Base-by-base conservation (phyloP, 2,888 invertebrate genomes). In the Xylophagus ater region DNA sequence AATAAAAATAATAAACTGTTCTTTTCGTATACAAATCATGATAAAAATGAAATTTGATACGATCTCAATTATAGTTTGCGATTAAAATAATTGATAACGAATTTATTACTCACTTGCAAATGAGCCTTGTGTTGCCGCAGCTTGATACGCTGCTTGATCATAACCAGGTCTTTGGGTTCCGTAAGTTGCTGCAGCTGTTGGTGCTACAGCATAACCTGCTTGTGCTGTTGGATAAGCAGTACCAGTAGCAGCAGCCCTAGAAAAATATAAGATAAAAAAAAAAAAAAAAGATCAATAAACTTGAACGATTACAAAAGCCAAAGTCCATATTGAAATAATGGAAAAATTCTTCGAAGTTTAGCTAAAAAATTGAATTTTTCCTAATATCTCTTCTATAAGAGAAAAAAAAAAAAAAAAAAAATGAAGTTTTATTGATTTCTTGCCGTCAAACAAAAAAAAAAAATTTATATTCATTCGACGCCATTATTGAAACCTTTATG, bases 171-270 rank as follows among this genome's bases (percentile, higher is more conserved):
- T 74, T 57, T 87, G 87, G 30, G 88, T 82, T 46, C 82, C 80
- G 65, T 88, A 88, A 35, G 86, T 82, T 44, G 87, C 86, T 28
- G 86, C 81, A 17, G 83, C 80, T 47, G 83, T 79, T 29, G 81
- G 78, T 42, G 82, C 81, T 67, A 83, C 84, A 49, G 82, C 85
- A 69, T 86, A 87, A 49, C 85, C 84, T 37, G 85, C 77, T 61
- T 86, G 86, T 17, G 83, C 80, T 19, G 85, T 78, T 51, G 79
- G 81, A 66, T 89, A 89, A 19, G 85, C 82, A 36, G 85, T 81
- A 47, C 84, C 81, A 48, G 82, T 78, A 38, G 82, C 79, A 41
- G 82, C 78, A 55, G 74, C 73, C 49, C 76, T 76, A 37, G 42
- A 44, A 41, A 14, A n/a, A n/a, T n/a, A n/a, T 17, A 37, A 19